A percentile compares a stretch with the other conserved stretches of the same genome.
phyloP scores from a whole-genome alignment of 2,888 invertebrate species.

The Melinaea marsaeus region DNA sequence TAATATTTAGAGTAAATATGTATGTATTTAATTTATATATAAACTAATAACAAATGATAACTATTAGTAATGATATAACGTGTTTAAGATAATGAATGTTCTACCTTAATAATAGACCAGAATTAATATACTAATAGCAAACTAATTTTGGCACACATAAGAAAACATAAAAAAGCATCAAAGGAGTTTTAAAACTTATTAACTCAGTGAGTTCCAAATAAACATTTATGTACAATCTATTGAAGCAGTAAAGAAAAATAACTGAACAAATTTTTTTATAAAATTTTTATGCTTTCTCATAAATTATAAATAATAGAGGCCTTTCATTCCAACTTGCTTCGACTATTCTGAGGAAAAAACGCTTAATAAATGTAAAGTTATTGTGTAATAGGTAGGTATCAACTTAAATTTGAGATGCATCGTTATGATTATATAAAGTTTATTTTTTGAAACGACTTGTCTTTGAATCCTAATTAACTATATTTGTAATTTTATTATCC shows the following conservation, averaged over 20 bases:
- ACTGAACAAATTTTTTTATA: constrained; percentile 40
- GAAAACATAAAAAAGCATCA: constrained; percentile 1
- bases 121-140: too few species aligned
- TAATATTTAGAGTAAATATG: too few species aligned
- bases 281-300: constrained; percentile 52
- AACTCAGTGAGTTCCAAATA: constrained; percentile 17
- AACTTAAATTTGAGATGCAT: not conserved
- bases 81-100: too few species aligned
- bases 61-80: too few species aligned
- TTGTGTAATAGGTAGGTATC: not conserved
- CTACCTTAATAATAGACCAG: too few species aligned
- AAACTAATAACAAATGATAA: too few species aligned
- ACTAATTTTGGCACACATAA: not conserved
- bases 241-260: constrained; percentile 18
- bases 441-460: not conserved
- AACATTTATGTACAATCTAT: constrained; percentile 20
- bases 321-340: constrained; percentile 25
- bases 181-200: constrained; percentile 19
- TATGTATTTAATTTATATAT: too few species aligned
- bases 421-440: not conserved
- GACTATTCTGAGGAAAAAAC: constrained; percentile 21
- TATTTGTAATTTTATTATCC: too few species aligned
- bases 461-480: not conserved
- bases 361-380: constrained; percentile 19
- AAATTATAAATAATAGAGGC: constrained; percentile 51